Evolutionary conservation across 2,888 invertebrate genomes (phyloP).

Genomic region (Ypsolopha sequella): DNA sequence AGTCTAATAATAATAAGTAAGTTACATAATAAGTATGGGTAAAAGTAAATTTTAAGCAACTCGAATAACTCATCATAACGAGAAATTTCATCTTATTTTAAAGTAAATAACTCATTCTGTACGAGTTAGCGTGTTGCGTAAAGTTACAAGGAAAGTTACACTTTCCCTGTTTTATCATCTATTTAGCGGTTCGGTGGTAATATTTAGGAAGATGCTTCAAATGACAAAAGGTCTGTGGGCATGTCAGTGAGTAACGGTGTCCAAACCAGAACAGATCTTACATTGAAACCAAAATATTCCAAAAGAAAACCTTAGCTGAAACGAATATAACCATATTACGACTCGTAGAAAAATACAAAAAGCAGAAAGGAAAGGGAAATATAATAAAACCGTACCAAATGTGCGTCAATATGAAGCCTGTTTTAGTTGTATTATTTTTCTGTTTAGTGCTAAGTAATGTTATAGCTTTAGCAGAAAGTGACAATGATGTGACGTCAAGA

Average conservation of each 20-base stretch:
- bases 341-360: no score
- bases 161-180: background rate
- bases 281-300: no score
- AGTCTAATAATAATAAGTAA: no score
- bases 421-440: background rate
- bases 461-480: constrained; percentile 11
- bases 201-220: background rate
- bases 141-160: background rate
- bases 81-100: background rate
- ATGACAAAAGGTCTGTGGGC: background rate
- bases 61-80: no score
- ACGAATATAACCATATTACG: no score
- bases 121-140: background rate
- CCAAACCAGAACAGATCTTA: background rate
- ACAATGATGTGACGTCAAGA: constrained; percentile 30
- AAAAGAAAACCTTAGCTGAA: no score
- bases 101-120: background rate
- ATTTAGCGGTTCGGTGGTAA: background rate
- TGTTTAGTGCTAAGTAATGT: constrained; percentile 22
- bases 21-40: no score
- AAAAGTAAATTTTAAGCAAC: no score
- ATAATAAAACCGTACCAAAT: background rate
- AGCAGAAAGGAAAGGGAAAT: no score
- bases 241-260: background rate
- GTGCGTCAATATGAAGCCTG: background rate